Evolutionary conservation across 2,797 vertebrate genomes (phyloP), one percentile per base, ranked within the genome.

Genomic region (Sphenodon punctatus): DNA sequence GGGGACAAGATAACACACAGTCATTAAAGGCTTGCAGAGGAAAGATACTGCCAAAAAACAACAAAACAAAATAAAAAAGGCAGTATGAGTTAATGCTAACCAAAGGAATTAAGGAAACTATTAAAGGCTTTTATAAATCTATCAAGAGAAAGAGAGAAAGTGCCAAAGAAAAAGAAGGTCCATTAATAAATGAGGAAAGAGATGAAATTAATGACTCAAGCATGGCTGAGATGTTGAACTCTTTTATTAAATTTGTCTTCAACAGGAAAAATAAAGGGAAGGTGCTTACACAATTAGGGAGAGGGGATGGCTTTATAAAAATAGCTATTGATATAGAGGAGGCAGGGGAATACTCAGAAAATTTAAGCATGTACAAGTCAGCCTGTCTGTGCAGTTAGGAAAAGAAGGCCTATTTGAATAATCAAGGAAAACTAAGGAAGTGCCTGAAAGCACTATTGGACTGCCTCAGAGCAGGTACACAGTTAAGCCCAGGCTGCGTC

Each of bases 171-270:
- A 82, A 86, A 95, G 89, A 73, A 73, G 32, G 53, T 45, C 81
- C 68, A 83, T 91, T 95, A 95, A 95, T 95, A 92, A 94, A 92
- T 91, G 84, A 86, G 86, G 82, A 86, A 88, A 79, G 76, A 75
- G 90, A 85, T 91, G 88, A 95, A 94, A 93, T 90, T 91, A 94
- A 94, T 87, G 74, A 92, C 81, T 92, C 83, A 85, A 88, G 89
- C 84, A 90, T 1, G 42, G 89, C 85, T 90, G 93, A 94, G 93
- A 89, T 95, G 84, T 92, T 95, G 92, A 90, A 91, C 94, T 95
- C 94, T 94, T 94, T 95, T 95, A 95, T 95, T 83, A 94, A 95
- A 94, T 94, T 90, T 93, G 89, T 89, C 88, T 89, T 89, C 93
- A 88, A 85, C 94, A 94, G 92, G 87, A 95, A 93, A 95, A 95